A percentile compares a stretch with the other conserved stretches of the same genome.
phyloP scores from a whole-genome alignment of 2,113 vertebrate species.

The Melanostigma gelatinosum region DNA sequence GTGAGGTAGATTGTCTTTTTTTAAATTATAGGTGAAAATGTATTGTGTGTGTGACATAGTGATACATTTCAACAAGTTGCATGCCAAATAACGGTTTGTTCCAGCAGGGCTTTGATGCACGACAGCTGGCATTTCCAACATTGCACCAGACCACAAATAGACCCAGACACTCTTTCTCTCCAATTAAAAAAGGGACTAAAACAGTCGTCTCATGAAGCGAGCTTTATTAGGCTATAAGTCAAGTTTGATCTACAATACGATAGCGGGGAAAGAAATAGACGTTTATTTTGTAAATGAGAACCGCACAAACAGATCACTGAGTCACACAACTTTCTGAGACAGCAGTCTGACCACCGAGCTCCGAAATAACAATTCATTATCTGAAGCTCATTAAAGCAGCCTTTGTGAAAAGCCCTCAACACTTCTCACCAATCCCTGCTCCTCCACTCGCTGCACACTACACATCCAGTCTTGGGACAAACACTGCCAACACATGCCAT shows the following conservation, averaged over 20 bases:
- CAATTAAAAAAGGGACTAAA: conserved; percentile 80
- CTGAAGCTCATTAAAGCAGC: conserved; percentile 68
- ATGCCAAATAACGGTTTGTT: conserved; percentile 71
- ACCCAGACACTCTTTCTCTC: conserved; percentile 76
- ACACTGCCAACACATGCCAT: conserved; percentile 27
- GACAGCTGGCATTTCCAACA: conserved; percentile 87
- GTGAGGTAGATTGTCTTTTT: not conserved
- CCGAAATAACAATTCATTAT: conserved; percentile 75
- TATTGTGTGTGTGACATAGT: conserved; percentile 33
- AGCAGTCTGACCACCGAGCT: conserved; percentile 46
- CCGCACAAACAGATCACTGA: conserved; percentile 60
- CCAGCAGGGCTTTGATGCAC: conserved; percentile 70
- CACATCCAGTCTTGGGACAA: conserved; percentile 44
- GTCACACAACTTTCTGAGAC: conserved; percentile 51
- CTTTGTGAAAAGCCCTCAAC: conserved; percentile 50
- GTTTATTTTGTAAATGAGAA: conserved; percentile 73
- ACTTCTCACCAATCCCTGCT: conserved; percentile 30
- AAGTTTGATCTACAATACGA: conserved; percentile 63
- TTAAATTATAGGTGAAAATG: not conserved
- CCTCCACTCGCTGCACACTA: conserved; percentile 23
- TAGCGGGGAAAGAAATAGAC: conserved; percentile 44
- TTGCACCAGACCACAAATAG: conserved; percentile 84
- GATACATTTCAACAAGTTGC: conserved; percentile 67
- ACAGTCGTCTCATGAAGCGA: conserved; percentile 62
- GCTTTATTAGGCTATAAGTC: conserved; percentile 72